Evolutionary conservation across 2,797 vertebrate species (phyloP), one percentile per base, ranked within the genome.

Genomic region (Notoglanidium macrostoma): DNA sequence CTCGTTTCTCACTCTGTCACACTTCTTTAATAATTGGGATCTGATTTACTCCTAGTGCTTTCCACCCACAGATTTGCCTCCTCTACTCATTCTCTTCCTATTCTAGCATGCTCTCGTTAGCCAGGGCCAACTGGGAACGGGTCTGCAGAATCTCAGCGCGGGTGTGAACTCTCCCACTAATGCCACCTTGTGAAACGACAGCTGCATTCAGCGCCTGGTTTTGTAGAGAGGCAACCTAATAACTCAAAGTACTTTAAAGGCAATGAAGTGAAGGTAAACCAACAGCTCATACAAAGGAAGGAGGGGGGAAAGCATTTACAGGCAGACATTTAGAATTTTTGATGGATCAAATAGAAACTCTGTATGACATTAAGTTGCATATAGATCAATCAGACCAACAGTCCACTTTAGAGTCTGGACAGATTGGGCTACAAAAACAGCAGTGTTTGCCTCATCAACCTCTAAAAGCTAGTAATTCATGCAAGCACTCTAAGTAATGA

Each of bases 131-230:
- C 85, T 89, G 84, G 80, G 72, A 89, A 88, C 57, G 67, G 84
- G 84, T 68, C 89, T 90, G 87, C 19, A 87, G 78, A 91, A 85
- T 88, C 67, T 92, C 85, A 85, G 79, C 32, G 46, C 54, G 68
- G 87, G 91, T 90, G 91, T 90, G 91, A 92, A 91, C 83, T 91
- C 88, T 89, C 90, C 89, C 76, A 73, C 89, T 81, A 29, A 57
- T 88, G 88, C 74, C 87, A 87, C 81, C 87, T 89, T 85, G 82
- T 90, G 90, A 91, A 91, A 90, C 83, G n/a, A 89, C 91, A 88
- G 92, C 88, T 89, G 83, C 86, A 89, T 90, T 91, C 78, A 77
- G 83, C 68, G 82, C 86, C 46, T 14, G 84, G 44, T 89, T 91
- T 90, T 91, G 88, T 89, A 90, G 63, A 67, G 44, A 87, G 51